Evolutionary conservation across 1,140 invertebrate species (phyloP), one percentile per base, ranked within the genome.

Genomic region (Limonius californicus): DNA sequence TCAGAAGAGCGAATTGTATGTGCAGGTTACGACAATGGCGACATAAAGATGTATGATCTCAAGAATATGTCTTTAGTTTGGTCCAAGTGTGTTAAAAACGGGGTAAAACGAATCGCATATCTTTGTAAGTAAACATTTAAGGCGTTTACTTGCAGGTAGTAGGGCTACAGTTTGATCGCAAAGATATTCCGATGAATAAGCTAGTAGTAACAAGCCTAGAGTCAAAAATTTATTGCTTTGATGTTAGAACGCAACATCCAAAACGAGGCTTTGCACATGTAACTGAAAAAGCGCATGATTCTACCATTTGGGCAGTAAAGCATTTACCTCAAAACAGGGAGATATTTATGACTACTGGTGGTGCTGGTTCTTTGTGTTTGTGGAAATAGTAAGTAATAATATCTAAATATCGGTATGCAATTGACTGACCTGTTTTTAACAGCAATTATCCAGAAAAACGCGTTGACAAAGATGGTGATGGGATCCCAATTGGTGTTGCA

Each of bases 101-200:
- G 95, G 62, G 90, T 91, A 80, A 45, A 27, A 27, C 9, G 9
- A 27, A 27, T 9, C 3, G 23, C 3, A 27, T 4, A 27, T 9
- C 9, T 27, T 27, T 27, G 9, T 9, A 4, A 27, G 3, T 27
- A 27, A 9, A 3, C 9, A 27, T 27, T 39, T 6, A 39, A 39
- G 7, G n/a, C 8, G 3, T 1, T 12, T 11, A 39, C 45, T 42
- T 59, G 61, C 18, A 90, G 88, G 85, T 97, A 6, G 97, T 95
- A 71, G 83, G 83, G 56, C 47, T 95, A 11, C 92, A 98, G 77
- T 98, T 98, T 80, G 95, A 98, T 77, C 80, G 95, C 20, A 92
- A 90, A 74, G 94, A 97, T 74, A 97, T 97, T 68, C 80, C 84
- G 61, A 97, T 97, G 93, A 98, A 98, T 73, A 98, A 98, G 80